These are phyloP conservation scores for Emydoidea blandingii DNA, from an alignment of 2,797 vertebrate species.

Conservation along the genomic window DNA sequence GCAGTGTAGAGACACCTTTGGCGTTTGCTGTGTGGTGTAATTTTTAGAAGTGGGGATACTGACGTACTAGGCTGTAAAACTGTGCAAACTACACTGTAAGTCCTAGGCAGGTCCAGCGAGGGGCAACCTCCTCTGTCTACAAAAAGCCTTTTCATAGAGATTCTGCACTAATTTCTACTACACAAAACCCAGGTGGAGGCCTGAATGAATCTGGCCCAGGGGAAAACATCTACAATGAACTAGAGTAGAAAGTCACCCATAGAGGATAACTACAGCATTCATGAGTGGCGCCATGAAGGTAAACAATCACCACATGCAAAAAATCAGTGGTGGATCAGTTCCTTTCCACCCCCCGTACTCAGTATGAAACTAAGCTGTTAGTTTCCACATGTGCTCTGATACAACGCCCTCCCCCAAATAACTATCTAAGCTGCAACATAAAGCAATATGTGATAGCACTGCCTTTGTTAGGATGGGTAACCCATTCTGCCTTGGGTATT, in stretches of 20 bases:
- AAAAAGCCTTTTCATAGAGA: neutral
- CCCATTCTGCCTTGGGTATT: neutral
- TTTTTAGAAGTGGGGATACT: neutral
- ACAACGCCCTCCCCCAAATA: neutral
- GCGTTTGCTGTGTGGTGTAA: neutral
- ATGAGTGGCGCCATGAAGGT: too few species aligned
- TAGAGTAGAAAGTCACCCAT: neutral
- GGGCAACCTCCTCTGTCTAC: neutral
- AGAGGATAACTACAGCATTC: neutral
- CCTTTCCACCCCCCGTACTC: neutral
- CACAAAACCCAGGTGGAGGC: neutral
- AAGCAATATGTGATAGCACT: neutral
- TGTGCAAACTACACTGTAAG: neutral
- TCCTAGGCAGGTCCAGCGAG: neutral
- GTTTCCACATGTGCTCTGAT: neutral
- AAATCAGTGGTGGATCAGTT: neutral
- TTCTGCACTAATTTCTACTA: neutral
- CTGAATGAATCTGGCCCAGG: rapidly evolving
- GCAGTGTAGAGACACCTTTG: neutral
- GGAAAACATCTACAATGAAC: rapidly evolving
- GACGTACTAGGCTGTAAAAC: neutral
- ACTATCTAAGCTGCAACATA: neutral
- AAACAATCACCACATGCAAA: neutral
- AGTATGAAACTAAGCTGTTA: too few species aligned
- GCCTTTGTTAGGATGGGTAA: neutral